A percentile compares a stretch with the other conserved stretches of the same genome.
These are phyloP conservation scores for Amazona guildingii DNA, from an alignment of 2,113 vertebrate genomes.

Conservation along the genomic window DNA sequence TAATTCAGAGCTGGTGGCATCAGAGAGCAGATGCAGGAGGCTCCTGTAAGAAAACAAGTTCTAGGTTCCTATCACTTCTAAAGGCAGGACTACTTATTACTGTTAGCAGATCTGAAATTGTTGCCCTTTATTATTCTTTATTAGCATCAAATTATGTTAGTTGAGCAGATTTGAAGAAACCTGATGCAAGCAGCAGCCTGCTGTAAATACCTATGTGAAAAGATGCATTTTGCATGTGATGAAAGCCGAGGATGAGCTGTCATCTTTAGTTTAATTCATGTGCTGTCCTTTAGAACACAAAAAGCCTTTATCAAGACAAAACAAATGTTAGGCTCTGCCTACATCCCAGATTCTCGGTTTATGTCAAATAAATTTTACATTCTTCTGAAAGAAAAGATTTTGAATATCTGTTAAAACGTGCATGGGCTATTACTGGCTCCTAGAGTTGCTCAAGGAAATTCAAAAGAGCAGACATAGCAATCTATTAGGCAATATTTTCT, in stretches of 20 bases:
- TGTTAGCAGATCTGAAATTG: neutral
- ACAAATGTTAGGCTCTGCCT: neutral
- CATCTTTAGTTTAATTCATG: neutral
- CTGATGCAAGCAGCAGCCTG: neutral
- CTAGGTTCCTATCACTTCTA: neutral
- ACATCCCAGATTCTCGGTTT: neutral
- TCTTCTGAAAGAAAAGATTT: neutral
- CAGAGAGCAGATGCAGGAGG: neutral
- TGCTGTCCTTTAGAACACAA: neutral
- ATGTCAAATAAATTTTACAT: neutral
- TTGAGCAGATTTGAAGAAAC: neutral
- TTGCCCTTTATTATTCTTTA: neutral
- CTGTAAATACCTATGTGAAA: neutral
- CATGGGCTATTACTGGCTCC: neutral
- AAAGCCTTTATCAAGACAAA: neutral
- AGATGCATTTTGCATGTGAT: neutral
- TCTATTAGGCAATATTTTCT: neutral
- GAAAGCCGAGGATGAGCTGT: neutral
- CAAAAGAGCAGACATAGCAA: neutral
- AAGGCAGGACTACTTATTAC: neutral
- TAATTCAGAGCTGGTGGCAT: neutral
- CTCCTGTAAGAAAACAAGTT: neutral
- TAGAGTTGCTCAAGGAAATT: neutral
- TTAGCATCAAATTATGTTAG: neutral
- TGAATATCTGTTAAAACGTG: neutral